Evolutionary conservation across 2,113 vertebrate species (phyloP), one percentile per base, ranked within the genome.

Genomic region (Willisornis vidua): DNA sequence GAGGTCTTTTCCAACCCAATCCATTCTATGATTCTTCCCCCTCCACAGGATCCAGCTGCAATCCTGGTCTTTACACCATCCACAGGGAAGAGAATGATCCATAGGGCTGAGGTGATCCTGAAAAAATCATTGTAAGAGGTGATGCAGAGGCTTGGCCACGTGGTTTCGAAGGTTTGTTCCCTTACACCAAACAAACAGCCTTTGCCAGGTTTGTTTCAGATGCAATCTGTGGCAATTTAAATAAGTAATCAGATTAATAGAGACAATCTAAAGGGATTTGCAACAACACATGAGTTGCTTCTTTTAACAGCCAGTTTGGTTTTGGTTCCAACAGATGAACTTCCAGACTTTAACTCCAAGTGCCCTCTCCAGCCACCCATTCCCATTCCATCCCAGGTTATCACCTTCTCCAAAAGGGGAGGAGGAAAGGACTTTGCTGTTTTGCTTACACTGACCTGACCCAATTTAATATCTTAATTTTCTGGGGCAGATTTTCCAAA

Each of bases 321-420:
- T 80, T 80, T 67, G 23, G 6, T 24, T 55, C 23, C 55, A 77
- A 39, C 18, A 33, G 24, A 37, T 31, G 39, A 77, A 0, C 12
- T 29, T 49, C 29, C 43, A n/a, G 51, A 33, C 35, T 88, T 73
- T 4, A 57, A 16, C 26, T 48, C 28, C n/a, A 23, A 7, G 33
- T 51, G 82, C 35, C 25, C 35, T 48, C 14, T 46, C 51, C 35
- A 39, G 12, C 9, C 43, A 26, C 3, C 0, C 0, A 48, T 37
- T 12, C 7, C 8, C 11, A 13, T 73, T 88, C 58, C 39, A 65
- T 29, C 26, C 52, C n/a, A 63, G 14, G 6, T 52, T 37, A 37
- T 29, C 33, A 26, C 19, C 11, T 55, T 45, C 66, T 35, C 15
- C 23, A 19, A 37, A 55, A 88, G 16, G 14, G 26, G 43, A 41